Evolutionary conservation across 2,113 vertebrate genomes (phyloP).

Genomic region (Octodon degus): DNA sequence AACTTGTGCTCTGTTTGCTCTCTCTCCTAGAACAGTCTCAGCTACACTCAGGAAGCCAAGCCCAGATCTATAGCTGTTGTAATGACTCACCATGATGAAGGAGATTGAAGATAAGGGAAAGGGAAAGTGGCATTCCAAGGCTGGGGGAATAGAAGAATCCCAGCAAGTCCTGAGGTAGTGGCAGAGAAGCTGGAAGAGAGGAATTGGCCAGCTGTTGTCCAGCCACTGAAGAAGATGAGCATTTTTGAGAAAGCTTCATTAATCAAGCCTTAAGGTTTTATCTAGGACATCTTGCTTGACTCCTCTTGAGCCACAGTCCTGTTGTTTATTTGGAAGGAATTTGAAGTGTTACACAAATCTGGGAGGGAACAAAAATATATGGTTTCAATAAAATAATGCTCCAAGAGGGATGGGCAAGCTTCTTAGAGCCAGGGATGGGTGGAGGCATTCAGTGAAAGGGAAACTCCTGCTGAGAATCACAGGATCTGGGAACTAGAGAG

Average conservation of each 20-base stretch:
- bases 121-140: background rate
- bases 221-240: background rate
- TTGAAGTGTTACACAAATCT: conserved; percentile 68
- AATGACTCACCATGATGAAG: conserved; percentile 52
- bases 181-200: background rate
- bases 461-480: background rate
- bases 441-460: background rate
- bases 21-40: conserved; percentile 11
- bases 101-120: conserved; percentile 20
- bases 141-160: background rate
- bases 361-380: conserved; percentile 58
- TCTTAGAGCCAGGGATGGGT: background rate
- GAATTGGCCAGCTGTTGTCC: background rate
- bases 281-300: conserved; percentile 63
- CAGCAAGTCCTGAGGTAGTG: background rate
- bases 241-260: conserved; percentile 68
- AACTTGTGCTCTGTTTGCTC: background rate
- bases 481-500: background rate
- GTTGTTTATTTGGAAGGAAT: conserved; percentile 71
- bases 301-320: conserved; percentile 52
- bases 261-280: conserved; percentile 54
- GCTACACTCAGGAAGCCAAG: background rate
- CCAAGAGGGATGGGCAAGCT: background rate
- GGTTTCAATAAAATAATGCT: conserved; percentile 49
- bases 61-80: background rate